Base-by-base conservation (phyloP, 2,888 invertebrate species). In the Oscheius sp. region DNA sequence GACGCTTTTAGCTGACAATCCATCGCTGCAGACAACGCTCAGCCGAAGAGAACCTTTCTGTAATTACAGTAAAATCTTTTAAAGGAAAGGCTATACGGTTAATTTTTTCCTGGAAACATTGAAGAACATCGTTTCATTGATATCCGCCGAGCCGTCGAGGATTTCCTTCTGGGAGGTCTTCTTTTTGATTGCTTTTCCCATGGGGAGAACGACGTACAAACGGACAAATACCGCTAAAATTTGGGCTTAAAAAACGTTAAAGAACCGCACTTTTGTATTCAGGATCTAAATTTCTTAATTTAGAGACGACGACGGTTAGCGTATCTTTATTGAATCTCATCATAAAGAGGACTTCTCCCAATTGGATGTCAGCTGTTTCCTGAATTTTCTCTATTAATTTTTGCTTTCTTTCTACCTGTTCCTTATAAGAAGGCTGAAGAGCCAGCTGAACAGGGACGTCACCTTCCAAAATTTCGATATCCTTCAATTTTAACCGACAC, bases 341-440 rank as follows among this genome's bases (percentile, higher is more conserved):
- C 27, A 59, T 35, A 27, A 63, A 61, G 13, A 71, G 53, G 35
- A 71, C 71, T 27, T 71, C 71, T 49, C 71, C 71, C 16, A 71
- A 52, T 16, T 49, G 66, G 35, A 52, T 49, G 0, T 66, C 66
- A 16, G 49, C 13, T 5, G 21, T 25, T 18, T 64, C 49, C 64
- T 64, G 46, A 64, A 49, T 2, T 9, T 41, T 43, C 41, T 16
- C 1, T 61, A 12, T 61, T 16, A 1, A 9, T 41, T 9, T 59
- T 13, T 9, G n/a, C 3, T 27, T 29, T 59, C 59, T 21, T 1
- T 35, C 3, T 35, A 66, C 66, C 52, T 66, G 41, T 41, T 61
- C 61, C 45, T 21, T 35, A 23, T 41, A 45, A 2, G n/a, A 43
- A 25, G 66, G 66, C 16, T 53, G 53, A 35, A 69, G 69, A 7